phyloP scores from a whole-genome alignment of 2,888 invertebrate genomes.

The Pelosia muscerda region DNA sequence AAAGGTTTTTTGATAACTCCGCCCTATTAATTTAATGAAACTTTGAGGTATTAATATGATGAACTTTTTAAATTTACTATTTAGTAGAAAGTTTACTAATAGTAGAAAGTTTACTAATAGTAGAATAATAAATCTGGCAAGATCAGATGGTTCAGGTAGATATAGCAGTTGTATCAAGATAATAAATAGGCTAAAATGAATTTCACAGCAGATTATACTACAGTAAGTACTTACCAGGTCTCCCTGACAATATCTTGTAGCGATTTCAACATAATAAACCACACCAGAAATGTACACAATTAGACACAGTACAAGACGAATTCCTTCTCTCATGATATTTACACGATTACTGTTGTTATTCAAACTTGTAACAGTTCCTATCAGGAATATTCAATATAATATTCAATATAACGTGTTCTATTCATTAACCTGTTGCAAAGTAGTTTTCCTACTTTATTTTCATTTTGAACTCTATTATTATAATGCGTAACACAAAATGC shows the following conservation, averaged over 20 bases:
- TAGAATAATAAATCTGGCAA: no score
- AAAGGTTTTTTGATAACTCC: no score
- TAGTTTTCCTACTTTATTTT: background rate
- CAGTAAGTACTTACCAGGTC: constrained; percentile 11
- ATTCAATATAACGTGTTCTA: background rate
- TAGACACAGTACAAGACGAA: background rate
- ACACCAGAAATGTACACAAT: constrained; percentile 3
- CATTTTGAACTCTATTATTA: background rate
- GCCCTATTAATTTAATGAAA: no score
- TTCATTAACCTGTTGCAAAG: background rate
- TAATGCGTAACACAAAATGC: background rate
- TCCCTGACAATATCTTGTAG: background rate
- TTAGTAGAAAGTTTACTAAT: no score
- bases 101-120: no score
- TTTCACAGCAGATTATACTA: no score
- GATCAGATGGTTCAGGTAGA: no score
- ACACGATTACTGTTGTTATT: background rate
- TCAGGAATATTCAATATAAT: background rate
- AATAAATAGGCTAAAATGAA: no score
- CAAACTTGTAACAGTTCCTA: background rate
- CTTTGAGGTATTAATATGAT: no score
- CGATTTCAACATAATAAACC: background rate
- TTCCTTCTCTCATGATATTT: background rate
- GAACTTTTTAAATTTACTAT: no score
- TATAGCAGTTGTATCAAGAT: no score